These are phyloP conservation scores for Lobophora halterata DNA, from an alignment of 2,888 invertebrate species.

Conservation along the genomic window DNA sequence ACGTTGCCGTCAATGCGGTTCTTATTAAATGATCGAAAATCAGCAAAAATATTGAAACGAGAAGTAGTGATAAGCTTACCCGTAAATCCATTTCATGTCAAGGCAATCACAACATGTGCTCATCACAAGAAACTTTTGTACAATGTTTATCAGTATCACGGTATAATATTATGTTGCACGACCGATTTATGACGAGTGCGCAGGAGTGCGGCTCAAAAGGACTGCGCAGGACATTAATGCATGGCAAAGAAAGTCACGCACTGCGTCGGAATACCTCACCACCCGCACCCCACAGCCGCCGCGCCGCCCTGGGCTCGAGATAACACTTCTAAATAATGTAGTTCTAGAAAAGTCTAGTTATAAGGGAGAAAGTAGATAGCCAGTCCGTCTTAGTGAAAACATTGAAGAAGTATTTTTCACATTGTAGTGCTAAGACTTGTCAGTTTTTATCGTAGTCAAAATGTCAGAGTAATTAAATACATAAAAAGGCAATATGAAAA, in stretches of 20 bases:
- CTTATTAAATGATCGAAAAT: too few species aligned
- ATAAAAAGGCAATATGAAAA: conserved; percentile 14
- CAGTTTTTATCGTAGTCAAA: too few species aligned
- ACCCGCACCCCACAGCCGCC: neutral
- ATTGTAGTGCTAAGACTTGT: too few species aligned
- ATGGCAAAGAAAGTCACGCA: conserved; percentile 27
- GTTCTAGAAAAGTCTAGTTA: too few species aligned
- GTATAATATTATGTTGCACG: conserved; percentile 28
- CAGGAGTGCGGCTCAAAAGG: conserved; percentile 36
- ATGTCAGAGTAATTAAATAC: neutral
- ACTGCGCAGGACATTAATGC: conserved; percentile 26
- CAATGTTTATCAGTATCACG: conserved; percentile 28
- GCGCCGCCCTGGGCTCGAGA: too few species aligned
- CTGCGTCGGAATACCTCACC: neutral
- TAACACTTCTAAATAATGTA: too few species aligned
- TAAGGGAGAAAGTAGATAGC: too few species aligned
- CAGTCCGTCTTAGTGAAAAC: too few species aligned
- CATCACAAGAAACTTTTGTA: conserved; percentile 35
- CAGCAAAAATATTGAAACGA: too few species aligned
- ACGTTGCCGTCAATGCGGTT: neutral
- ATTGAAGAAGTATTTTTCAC: too few species aligned
- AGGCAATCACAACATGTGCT: conserved; percentile 45
- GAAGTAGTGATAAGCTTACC: conserved; percentile 45
- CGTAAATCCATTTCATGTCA: conserved; percentile 61
- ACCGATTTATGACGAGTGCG: conserved; percentile 28